Conservation (phyloP, 2,113 vertebrate genomes). For the Bostrychus sinensis region DNA sequence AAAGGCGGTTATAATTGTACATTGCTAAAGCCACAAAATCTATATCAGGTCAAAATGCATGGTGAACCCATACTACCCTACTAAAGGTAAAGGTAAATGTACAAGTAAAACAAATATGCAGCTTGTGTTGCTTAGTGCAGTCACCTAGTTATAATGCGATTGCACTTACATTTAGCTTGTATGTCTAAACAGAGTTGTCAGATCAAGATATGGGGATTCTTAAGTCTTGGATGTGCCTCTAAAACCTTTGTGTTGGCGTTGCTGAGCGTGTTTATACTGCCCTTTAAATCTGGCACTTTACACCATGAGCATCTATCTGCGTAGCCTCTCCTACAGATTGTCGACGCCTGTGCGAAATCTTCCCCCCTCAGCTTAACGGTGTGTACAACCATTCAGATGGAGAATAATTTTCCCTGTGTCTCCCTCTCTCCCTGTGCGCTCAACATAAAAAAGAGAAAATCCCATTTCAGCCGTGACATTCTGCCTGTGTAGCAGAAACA, state of each 20-base stretch:
- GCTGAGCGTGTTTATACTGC: conserved; percentile 31
- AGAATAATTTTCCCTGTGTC: conserved; percentile 42
- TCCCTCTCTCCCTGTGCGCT: conserved; percentile 34
- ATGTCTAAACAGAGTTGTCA: neutral
- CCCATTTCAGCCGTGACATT: conserved; percentile 73
- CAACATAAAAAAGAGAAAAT: conserved; percentile 70
- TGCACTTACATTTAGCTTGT: neutral
- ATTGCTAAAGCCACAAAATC: neutral
- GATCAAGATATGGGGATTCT: neutral
- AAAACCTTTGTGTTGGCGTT: conserved; percentile 8
- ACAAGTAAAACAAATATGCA: too few relatives aligned
- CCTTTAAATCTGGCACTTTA: conserved; percentile 38
- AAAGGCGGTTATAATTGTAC: neutral
- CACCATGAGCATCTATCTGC: conserved; percentile 35
- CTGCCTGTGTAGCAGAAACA: conserved; percentile 71
- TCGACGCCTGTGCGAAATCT: conserved; percentile 46
- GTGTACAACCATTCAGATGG: conserved; percentile 57
- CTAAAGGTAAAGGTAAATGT: too few relatives aligned
- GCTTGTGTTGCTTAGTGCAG: too few relatives aligned
- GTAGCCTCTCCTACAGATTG: conserved; percentile 49
- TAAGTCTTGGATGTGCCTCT: neutral
- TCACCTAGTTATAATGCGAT: too few relatives aligned
- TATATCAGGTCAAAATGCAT: too few relatives aligned
- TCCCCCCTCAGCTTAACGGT: conserved; percentile 61
- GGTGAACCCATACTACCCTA: too few relatives aligned